Percentiles rank a stretch among this genome's conserved stretches.
Evolutionary conservation across 2,797 vertebrate species (phyloP).

Genomic region (Cossypha caffra): DNA sequence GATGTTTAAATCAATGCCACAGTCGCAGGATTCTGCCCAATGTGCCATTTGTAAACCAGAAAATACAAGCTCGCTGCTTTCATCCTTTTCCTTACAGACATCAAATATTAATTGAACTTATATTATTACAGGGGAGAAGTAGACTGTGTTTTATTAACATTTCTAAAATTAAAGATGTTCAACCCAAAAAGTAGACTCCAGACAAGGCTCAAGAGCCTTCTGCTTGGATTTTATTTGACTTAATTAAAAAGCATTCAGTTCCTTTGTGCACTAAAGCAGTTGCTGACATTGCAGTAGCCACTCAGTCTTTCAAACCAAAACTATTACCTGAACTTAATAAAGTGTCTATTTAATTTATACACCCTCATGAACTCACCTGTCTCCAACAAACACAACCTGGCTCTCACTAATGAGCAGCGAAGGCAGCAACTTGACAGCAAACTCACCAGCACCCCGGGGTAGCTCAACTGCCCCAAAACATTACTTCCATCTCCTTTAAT

Average conservation of each 20-base stretch:
- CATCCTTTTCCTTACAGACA: slow-evolving; percentile 3
- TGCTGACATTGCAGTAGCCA: slow-evolving; percentile 62
- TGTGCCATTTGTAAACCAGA: slow-evolving; percentile 61
- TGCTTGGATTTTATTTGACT: slow-evolving; percentile 53
- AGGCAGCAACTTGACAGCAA: not conserved
- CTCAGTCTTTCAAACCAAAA: slow-evolving; percentile 62
- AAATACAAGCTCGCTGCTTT: slow-evolving; percentile 34
- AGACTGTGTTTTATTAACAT: slow-evolving; percentile 44
- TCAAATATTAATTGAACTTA: slow-evolving; percentile 56
- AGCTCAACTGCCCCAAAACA: not conserved
- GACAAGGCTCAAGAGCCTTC: slow-evolving; percentile 21
- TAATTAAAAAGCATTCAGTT: slow-evolving; percentile 69
- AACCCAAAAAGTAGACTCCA: slow-evolving; percentile 28
- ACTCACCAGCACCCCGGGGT: not conserved
- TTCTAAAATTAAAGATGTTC: slow-evolving; percentile 43
- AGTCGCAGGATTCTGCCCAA: slow-evolving; percentile 15
- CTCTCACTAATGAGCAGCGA: not conserved
- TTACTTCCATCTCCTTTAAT: not conserved
- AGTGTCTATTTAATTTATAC: slow-evolving; percentile 58
- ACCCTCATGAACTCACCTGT: slow-evolving; percentile 50
- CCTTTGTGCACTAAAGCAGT: slow-evolving; percentile 41
- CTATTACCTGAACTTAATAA: slow-evolving; percentile 68
- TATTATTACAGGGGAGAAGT: slow-evolving; percentile 17
- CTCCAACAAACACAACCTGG: not conserved
- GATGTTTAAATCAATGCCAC: slow-evolving; percentile 65